Conservation (phyloP, 1,140 invertebrate species). For the Agrilus planipennis region DNA sequence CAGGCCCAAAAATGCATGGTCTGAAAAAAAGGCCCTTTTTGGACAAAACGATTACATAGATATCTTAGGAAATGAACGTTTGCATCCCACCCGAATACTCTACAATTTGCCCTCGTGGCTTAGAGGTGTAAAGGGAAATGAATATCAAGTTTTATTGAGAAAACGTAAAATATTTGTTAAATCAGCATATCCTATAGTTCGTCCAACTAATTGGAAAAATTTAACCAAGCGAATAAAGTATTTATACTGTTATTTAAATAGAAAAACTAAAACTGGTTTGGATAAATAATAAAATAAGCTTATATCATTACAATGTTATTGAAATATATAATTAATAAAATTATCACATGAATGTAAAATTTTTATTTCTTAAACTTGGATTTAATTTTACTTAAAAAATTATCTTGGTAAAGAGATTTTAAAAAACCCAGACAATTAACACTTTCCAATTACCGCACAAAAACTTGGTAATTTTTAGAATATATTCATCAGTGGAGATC, state of each 20-base stretch:
- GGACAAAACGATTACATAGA: slow-evolving; percentile 97
- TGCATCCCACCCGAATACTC: slow-evolving; percentile 71
- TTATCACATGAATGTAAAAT: no score
- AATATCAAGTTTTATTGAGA: slow-evolving; percentile 67
- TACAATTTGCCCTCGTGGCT: slow-evolving; percentile 80
- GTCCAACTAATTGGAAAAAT: slow-evolving; percentile 66
- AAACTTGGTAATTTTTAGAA: no score
- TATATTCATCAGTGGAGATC: no score
- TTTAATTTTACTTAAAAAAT: no score
- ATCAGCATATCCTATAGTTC: slow-evolving; percentile 43
- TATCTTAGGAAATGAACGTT: slow-evolving; percentile 69
- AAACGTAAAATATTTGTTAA: slow-evolving; percentile 54
- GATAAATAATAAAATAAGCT: no score
- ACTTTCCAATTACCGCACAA: no score
- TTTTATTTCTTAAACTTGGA: no score
- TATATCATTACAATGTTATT: no score
- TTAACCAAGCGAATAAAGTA: slow-evolving; percentile 59
- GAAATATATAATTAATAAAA: no score
- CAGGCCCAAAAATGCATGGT: slow-evolving; percentile 61
- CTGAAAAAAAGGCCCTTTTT: slow-evolving; percentile 63
- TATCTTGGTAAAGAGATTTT: no score
- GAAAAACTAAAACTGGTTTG: slow-evolving; percentile 58
- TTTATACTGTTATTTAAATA: slow-evolving; percentile 64
- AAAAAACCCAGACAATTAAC: no score
- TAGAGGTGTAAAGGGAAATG: slow-evolving; percentile 74